These are phyloP conservation scores for Vespertilio murinus DNA, from an alignment of 2,797 vertebrate species.

Conservation along the genomic window DNA sequence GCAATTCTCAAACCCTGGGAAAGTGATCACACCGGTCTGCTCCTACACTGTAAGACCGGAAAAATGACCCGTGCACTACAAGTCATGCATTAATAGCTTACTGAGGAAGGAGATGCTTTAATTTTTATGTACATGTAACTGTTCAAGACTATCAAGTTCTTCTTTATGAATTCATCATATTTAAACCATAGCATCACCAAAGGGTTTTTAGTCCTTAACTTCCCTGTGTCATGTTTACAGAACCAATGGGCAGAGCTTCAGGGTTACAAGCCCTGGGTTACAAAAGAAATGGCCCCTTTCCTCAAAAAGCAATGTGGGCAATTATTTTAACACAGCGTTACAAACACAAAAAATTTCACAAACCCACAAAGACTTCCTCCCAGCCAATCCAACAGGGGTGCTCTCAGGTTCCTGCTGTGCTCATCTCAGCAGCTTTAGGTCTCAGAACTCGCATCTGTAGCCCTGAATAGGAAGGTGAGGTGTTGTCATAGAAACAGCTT, in stretches of 20 bases:
- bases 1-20: constrained; percentile 25
- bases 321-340: constrained; percentile 26
- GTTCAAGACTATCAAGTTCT: background rate
- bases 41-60: background rate
- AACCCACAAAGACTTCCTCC: constrained; percentile 30
- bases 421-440: background rate
- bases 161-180: background rate
- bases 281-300: constrained; percentile 14
- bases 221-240: background rate
- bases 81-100: background rate
- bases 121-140: background rate
- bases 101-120: background rate
- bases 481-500: background rate
- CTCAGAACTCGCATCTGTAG: background rate
- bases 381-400: background rate
- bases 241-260: background rate
- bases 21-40: background rate
- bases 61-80: background rate
- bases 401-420: background rate
- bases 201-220: background rate
- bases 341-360: constrained; percentile 14
- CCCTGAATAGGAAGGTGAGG: background rate
- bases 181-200: background rate
- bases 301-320: constrained; percentile 19
- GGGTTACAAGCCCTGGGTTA: background rate